These are phyloP conservation scores for Diabrotica virgifera DNA, from an alignment of 1,140 invertebrate genomes.

Conservation along the genomic window DNA sequence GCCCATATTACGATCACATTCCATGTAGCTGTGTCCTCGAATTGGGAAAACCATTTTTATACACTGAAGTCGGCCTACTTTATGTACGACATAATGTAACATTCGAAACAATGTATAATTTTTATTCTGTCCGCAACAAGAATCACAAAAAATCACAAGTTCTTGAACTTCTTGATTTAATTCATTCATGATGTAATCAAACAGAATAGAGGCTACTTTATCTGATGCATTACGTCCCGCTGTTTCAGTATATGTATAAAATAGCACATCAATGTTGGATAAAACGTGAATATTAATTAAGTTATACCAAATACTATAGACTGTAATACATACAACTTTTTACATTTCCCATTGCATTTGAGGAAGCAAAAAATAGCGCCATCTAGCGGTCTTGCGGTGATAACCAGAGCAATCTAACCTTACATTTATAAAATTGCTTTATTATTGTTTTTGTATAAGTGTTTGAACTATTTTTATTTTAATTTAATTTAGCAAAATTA, in stretches of 20 bases:
- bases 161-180: conserved; percentile 23
- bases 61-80: conserved; percentile 22
- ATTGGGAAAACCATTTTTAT: conserved; percentile 29
- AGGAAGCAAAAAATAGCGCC: too few relatives aligned
- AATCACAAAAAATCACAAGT: conserved; percentile 34
- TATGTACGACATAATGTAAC: conserved; percentile 29
- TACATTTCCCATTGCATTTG: too few relatives aligned
- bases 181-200: too few relatives aligned
- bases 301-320: too few relatives aligned
- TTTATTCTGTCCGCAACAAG: conserved; percentile 19
- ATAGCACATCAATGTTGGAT: conserved; percentile 13
- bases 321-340: too few relatives aligned
- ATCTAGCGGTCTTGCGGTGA: too few relatives aligned
- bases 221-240: conserved; percentile 29
- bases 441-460: too few relatives aligned
- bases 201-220: conserved; percentile 30
- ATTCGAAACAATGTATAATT: conserved; percentile 16
- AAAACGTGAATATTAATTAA: conserved; percentile 35
- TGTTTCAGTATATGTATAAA: conserved; percentile 24
- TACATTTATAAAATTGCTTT: too few relatives aligned
- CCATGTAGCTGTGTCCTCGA: conserved; percentile 30
- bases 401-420: too few relatives aligned
- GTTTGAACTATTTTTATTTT: too few relatives aligned
- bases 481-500: too few relatives aligned
- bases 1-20: conserved; percentile 36